These are phyloP conservation scores for Drosophila tripunctata DNA, from an alignment of 2,888 invertebrate species.

Conservation along the genomic window DNA sequence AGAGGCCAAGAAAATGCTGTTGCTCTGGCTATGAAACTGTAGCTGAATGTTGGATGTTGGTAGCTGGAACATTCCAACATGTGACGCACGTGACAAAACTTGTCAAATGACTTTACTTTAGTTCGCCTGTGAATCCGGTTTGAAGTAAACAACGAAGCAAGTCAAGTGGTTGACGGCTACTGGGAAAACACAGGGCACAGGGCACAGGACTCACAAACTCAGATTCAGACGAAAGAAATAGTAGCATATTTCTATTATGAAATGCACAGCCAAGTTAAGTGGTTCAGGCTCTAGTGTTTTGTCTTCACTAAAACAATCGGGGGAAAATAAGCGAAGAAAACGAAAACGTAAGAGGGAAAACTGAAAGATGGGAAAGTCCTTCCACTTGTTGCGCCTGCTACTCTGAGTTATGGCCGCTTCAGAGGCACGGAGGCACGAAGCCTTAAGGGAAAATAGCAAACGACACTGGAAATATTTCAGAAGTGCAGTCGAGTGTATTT, in stretches of 20 bases:
- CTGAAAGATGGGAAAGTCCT: conserved; percentile 8
- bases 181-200: neutral
- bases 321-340: conserved; percentile 11
- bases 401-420: conserved; percentile 43
- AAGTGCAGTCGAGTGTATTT: conserved; percentile 58
- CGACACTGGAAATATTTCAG: conserved; percentile 54
- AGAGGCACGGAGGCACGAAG: conserved; percentile 8
- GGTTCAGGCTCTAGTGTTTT: conserved; percentile 25
- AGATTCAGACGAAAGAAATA: conserved; percentile 9
- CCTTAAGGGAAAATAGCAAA: conserved; percentile 31
- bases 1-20: conserved; percentile 43
- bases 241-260: conserved; percentile 54
- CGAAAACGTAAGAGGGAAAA: neutral
- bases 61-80: conserved; percentile 63
- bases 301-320: conserved; percentile 44
- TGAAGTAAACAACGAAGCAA: conserved; percentile 52
- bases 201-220: too few relatives aligned
- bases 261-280: conserved; percentile 56
- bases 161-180: conserved; percentile 12
- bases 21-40: neutral
- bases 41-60: neutral
- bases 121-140: conserved; percentile 61
- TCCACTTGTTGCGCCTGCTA: conserved; percentile 47
- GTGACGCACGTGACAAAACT: conserved; percentile 79
- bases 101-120: conserved; percentile 76